Evolutionary conservation across 2,797 vertebrate species (phyloP), one percentile per base, ranked within the genome.

Genomic region (Sebastolobus alascanus): DNA sequence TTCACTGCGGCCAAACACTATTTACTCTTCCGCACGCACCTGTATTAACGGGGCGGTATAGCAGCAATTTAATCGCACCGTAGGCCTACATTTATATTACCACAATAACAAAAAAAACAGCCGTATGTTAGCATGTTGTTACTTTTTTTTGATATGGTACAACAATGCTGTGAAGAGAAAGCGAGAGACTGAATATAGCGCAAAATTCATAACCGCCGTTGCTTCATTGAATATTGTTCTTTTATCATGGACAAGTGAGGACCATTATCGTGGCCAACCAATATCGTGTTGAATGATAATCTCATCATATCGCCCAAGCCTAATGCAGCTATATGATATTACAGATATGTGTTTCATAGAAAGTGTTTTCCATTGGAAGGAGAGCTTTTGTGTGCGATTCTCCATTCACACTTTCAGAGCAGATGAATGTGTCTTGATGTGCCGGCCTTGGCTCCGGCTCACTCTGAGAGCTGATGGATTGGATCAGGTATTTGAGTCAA

Each of bases 401-500:
- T 74, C 25, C 27, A 46, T 75, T 77, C 13, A 37, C 55, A 67
- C 63, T 22, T 61, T 55, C 4, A 29, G 50, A 73, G 38, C n/a
- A 37, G 50, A 50, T 77, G 37, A 77, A 64, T 50, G 65, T 25
- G 43, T 66, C 43, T 80, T 75, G 46, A 76, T 84, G 75, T 80
- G 67, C 64, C 22, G 77, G 52, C 76, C 79, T 80, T 81, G 86
- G 84, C 84, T 78, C 38, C 11, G 22, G 55, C 81, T 88, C 81
- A 69, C 73, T 79, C 33, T n/a, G 43, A 69, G 69, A 88, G 84
- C 77, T 74, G 86, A 87, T 92, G 83, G 75, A 82, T 91, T 83
- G 91, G 87, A 93, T 89, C 89, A 93, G 86, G 90, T 92, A 90
- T 88, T 79, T 90, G 81, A 84, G 63, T 67, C 65, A 61, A 78